These are phyloP conservation scores for Rattus rattus DNA, from an alignment of 2,113 vertebrate genomes.

Conservation along the genomic window DNA sequence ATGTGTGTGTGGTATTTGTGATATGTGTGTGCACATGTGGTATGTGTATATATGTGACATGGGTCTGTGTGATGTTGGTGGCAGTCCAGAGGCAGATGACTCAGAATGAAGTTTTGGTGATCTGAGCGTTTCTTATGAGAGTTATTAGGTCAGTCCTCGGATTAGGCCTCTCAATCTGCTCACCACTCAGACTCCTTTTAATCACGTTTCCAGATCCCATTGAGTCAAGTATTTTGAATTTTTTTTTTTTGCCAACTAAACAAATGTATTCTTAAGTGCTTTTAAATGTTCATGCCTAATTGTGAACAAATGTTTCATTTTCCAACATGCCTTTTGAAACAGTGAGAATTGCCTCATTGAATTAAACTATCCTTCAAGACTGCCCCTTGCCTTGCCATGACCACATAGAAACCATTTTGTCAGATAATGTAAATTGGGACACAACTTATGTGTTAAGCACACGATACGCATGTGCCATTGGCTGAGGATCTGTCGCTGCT, in stretches of 20 bases:
- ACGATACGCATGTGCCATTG: not conserved
- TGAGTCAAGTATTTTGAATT: conserved; percentile 27
- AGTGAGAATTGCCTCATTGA: conserved; percentile 5
- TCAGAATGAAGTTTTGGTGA: not conserved
- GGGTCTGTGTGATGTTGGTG: not conserved
- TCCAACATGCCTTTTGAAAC: conserved; percentile 49
- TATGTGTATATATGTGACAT: not conserved
- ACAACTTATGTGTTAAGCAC: not conserved
- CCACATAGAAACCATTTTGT: conserved; percentile 1
- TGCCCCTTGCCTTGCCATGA: not conserved
- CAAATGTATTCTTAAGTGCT: conserved; percentile 38
- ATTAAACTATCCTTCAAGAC: not conserved
- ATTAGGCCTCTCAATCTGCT: not conserved
- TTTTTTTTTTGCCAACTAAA: conserved; percentile 7
- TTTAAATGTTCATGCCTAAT: conserved; percentile 34
- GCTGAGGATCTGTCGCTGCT: not conserved
- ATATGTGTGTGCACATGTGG: not conserved
- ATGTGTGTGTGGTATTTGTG: not conserved
- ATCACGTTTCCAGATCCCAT: not conserved
- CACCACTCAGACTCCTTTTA: not conserved
- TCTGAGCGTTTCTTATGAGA: not conserved
- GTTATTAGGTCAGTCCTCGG: not conserved
- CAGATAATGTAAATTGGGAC: not conserved
- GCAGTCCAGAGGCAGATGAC: not conserved
- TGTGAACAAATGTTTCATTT: conserved; percentile 52